Conservation (phyloP, 2,888 invertebrate genomes). For the Stenodera caucasica region DNA sequence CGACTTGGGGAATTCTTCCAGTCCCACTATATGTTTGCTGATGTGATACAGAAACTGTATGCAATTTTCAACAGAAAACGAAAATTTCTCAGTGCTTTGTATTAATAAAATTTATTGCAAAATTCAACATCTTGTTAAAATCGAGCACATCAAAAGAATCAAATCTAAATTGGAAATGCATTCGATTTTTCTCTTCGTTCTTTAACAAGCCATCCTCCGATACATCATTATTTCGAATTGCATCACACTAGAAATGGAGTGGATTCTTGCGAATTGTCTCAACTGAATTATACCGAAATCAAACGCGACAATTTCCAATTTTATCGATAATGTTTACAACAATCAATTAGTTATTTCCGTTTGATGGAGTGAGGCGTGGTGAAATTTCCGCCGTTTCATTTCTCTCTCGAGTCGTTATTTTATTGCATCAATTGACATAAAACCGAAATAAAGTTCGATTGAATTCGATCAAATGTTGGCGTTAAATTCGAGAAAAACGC, state of each 20-base stretch:
- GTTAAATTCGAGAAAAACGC: no score
- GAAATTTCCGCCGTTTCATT: no score
- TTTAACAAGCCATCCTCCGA: slow-evolving; percentile 16
- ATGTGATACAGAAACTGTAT: slow-evolving; percentile 37
- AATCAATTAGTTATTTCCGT: no score
- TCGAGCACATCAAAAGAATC: slow-evolving; percentile 28
- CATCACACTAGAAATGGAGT: not conserved
- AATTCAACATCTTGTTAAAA: slow-evolving; percentile 32
- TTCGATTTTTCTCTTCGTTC: not conserved
- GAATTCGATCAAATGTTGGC: no score
- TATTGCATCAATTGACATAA: no score
- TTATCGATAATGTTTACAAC: no score
- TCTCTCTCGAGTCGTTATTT: no score
- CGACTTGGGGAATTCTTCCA: slow-evolving; percentile 50
- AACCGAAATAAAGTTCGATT: no score
- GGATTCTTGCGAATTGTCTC: not conserved
- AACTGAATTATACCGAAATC: no score
- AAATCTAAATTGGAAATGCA: slow-evolving; percentile 32
- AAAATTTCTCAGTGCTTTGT: not conserved
- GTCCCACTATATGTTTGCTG: slow-evolving; percentile 54
- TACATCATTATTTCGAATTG: slow-evolving; percentile 26
- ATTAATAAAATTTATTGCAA: slow-evolving; percentile 17
- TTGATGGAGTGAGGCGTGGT: no score
- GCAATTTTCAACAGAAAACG: not conserved
- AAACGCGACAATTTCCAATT: no score